Percentiles rank a stretch among this genome's conserved stretches.
phyloP scores from a whole-genome alignment of 2,797 vertebrate genomes.

The Eulemur mongoz region DNA sequence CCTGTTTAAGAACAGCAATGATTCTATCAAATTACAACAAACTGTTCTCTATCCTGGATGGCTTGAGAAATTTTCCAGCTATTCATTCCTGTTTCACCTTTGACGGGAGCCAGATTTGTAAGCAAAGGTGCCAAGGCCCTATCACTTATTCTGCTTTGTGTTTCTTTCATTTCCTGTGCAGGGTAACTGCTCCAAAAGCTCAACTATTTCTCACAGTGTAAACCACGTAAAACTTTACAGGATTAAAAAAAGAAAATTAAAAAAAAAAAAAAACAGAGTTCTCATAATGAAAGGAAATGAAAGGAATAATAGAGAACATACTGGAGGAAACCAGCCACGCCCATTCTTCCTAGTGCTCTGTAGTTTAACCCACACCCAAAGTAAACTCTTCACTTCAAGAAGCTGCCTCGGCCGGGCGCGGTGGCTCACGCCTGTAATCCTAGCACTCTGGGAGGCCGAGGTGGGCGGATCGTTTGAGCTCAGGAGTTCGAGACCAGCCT shows the following conservation, averaged over 20 bases:
- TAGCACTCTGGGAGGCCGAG: too few species aligned
- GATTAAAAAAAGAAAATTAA: neutral
- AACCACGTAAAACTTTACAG: neutral
- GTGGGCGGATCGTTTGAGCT: too few species aligned
- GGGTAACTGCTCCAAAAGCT: neutral
- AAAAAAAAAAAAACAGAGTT: neutral
- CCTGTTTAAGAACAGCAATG: neutral
- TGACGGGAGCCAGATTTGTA: slow-evolving; percentile 6
- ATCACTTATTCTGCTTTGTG: neutral
- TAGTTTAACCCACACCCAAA: slow-evolving; percentile 12
- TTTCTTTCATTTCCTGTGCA: neutral
- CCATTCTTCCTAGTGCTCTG: neutral
- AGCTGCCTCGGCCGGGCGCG: too few species aligned
- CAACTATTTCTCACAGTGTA: neutral
- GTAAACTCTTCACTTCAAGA: slow-evolving; percentile 50
- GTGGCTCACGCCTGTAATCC: too few species aligned
- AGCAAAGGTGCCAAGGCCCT: neutral
- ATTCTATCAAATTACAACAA: neutral
- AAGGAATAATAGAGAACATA: neutral
- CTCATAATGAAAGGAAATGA: neutral
- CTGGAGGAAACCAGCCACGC: neutral
- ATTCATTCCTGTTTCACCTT: neutral
- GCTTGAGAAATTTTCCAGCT: neutral
- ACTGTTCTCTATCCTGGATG: neutral
- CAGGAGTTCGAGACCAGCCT: too few species aligned